These are phyloP conservation scores for Tinamus guttatus DNA, from an alignment of 2,113 vertebrate species.

Conservation along the genomic window DNA sequence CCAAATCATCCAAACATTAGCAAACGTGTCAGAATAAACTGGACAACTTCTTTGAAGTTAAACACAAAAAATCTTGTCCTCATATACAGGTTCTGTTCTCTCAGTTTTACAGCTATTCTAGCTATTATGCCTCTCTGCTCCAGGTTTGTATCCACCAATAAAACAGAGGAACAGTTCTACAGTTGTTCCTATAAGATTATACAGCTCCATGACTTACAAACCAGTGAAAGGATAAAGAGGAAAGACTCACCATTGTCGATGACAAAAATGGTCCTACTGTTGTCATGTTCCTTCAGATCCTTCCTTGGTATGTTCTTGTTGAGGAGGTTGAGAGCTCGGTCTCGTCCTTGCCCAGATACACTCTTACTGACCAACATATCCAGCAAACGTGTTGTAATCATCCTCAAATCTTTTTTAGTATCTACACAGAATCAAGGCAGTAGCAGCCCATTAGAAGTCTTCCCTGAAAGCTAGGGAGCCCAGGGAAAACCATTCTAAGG, in stretches of 20 bases:
- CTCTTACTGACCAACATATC: constrained; percentile 91
- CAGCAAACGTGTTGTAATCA: constrained; percentile 86
- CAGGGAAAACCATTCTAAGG: neutral
- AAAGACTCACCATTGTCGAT: constrained; percentile 88
- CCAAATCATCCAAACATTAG: neutral
- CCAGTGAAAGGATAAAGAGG: neutral
- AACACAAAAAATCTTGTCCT: neutral
- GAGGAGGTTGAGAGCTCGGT: constrained; percentile 93
- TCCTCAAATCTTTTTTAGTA: constrained; percentile 87
- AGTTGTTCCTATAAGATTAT: neutral
- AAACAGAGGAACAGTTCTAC: neutral
- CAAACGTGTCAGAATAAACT: neutral
- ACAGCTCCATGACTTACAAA: neutral
- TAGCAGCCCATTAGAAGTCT: neutral
- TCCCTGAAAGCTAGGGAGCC: neutral
- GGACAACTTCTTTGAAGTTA: neutral
- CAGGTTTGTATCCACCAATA: neutral
- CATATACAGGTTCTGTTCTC: neutral
- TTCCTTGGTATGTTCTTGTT: constrained; percentile 91
- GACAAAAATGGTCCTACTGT: constrained; percentile 88
- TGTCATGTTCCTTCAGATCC: constrained; percentile 81
- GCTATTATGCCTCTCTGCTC: neutral
- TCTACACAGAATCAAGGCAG: constrained; percentile 75
- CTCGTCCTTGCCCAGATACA: constrained; percentile 93
- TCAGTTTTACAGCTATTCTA: neutral